Percentiles rank a stretch among this genome's conserved stretches.
Conservation (phyloP, 2,113 vertebrate genomes). For the Zosterops pallidus region DNA sequence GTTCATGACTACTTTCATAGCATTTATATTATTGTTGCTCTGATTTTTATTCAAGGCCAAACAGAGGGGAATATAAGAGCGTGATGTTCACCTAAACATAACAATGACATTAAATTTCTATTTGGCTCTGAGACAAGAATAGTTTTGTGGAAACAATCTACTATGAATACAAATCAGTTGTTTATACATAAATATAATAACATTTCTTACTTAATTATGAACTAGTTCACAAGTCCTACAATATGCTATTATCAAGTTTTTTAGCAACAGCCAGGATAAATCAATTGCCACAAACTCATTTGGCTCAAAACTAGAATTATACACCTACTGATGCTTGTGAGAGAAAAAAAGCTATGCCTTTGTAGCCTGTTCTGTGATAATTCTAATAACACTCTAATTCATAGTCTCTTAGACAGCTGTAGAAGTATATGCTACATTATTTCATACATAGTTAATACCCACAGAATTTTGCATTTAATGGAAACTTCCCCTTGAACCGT, state of each 20-base stretch:
- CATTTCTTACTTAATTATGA: constrained; percentile 63
- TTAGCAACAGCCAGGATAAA: constrained; percentile 17
- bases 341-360: background rate
- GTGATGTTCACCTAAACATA: constrained; percentile 75
- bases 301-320: constrained; percentile 11
- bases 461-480: background rate
- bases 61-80: constrained; percentile 70
- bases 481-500: background rate
- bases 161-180: constrained; percentile 69
- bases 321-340: background rate
- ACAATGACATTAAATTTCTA: constrained; percentile 76
- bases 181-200: constrained; percentile 67
- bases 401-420: background rate
- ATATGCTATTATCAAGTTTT: constrained; percentile 21
- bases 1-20: constrained; percentile 73
- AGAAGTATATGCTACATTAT: background rate
- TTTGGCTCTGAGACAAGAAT: constrained; percentile 70
- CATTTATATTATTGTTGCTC: constrained; percentile 77
- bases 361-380: background rate
- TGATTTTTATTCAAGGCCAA: constrained; percentile 83
- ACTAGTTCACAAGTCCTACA: constrained; percentile 40
- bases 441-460: background rate
- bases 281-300: constrained; percentile 6
- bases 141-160: constrained; percentile 63
- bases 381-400: background rate